Conservation (phyloP, 2,797 vertebrate genomes). For the Lycodopsis pacificus region DNA sequence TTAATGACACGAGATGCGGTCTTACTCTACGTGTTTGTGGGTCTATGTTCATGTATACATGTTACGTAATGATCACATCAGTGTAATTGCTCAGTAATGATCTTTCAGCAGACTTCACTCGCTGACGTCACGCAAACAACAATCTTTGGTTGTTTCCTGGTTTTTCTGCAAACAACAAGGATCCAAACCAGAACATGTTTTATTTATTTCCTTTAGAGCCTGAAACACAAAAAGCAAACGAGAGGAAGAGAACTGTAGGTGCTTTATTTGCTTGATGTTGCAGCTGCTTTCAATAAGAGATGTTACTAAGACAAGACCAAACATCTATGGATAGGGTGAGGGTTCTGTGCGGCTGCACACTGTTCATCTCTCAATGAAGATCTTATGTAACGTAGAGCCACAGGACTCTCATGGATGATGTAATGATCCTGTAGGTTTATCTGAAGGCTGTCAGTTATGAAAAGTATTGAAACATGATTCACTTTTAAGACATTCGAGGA, state of each 20-base stretch:
- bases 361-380: background rate
- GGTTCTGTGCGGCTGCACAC: background rate
- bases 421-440: background rate
- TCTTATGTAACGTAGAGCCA: background rate
- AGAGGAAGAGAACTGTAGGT: background rate
- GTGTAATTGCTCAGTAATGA: constrained; percentile 3
- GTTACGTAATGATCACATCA: background rate
- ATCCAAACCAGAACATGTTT: constrained; percentile 1
- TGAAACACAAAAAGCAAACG: background rate
- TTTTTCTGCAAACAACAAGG: constrained; percentile 8
- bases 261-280: background rate
- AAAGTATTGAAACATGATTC: too few relatives aligned
- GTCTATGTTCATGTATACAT: background rate
- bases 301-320: background rate
- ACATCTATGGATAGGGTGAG: background rate
- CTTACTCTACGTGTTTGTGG: background rate
- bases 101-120: constrained; percentile 5
- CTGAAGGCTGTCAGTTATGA: too few relatives aligned
- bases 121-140: background rate
- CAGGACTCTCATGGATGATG: background rate
- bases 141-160: background rate
- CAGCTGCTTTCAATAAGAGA: background rate
- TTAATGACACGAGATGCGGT: constrained; percentile 27
- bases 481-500: background rate
- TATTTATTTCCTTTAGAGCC: constrained; percentile 6